phyloP scores from a whole-genome alignment of 1,140 invertebrate genomes.

The Eubasilissa regina region DNA sequence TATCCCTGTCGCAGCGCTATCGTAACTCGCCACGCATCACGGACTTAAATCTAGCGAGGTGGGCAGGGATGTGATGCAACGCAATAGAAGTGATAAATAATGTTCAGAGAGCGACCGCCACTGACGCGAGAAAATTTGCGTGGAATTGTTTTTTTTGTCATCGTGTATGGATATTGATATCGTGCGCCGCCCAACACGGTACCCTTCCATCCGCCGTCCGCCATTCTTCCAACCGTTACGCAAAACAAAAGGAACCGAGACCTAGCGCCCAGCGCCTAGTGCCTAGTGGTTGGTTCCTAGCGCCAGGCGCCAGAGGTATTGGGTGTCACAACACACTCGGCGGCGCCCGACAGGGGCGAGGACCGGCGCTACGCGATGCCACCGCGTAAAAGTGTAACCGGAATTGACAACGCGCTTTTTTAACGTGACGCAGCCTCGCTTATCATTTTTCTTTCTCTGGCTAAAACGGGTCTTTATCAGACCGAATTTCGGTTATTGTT shows the following conservation, averaged over 20 bases:
- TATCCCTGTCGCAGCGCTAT: too few species aligned
- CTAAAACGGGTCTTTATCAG: neutral
- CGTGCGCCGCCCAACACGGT: too few species aligned
- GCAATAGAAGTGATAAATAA: too few species aligned
- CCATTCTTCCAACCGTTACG: conserved; percentile 2
- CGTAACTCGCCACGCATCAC: too few species aligned
- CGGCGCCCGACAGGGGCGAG: neutral
- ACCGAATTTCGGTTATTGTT: neutral
- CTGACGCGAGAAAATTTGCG: neutral
- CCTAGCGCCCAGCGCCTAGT: too few species aligned
- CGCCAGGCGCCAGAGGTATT: neutral
- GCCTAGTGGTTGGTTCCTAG: too few species aligned
- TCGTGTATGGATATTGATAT: too few species aligned
- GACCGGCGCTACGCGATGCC: neutral
- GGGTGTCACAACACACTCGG: neutral
- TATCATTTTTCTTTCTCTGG: neutral
- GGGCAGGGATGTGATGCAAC: too few species aligned
- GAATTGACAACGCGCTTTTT: neutral
- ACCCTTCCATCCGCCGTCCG: neutral
- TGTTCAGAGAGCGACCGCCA: too few species aligned
- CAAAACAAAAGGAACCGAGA: conserved; percentile 6
- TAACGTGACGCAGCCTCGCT: neutral
- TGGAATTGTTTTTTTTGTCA: neutral
- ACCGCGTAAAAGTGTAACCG: conserved; percentile 3
- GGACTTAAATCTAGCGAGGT: too few species aligned